Evolutionary conservation across 2,888 invertebrate genomes (phyloP).

Genomic region (Eretmocerus hayati): DNA sequence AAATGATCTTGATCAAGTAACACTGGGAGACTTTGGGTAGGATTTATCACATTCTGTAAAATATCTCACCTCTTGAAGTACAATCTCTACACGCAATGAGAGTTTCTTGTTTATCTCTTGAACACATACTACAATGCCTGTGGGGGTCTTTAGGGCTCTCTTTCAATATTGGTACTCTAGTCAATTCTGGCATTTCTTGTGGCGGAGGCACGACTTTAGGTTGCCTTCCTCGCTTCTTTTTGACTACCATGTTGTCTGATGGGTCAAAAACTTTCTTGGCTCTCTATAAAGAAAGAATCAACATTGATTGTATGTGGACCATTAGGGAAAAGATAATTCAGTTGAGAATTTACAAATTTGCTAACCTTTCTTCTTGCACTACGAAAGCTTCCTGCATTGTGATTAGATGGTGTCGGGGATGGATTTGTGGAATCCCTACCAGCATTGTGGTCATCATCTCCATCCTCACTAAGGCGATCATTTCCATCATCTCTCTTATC

Average conservation of each 20-base stretch:
- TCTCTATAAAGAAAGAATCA: constrained; percentile 48
- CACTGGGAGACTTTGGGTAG: constrained; percentile 7
- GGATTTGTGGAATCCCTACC: constrained; percentile 49
- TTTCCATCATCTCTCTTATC: constrained; percentile 31
- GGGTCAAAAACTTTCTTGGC: constrained; percentile 83
- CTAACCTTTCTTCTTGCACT: constrained; percentile 43
- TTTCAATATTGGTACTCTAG: constrained; percentile 29
- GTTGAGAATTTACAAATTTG: no score
- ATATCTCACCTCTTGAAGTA: constrained; percentile 58
- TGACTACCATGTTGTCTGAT: constrained; percentile 72
- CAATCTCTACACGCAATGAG: constrained; percentile 66
- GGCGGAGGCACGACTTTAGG: constrained; percentile 48
- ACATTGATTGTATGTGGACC: no score
- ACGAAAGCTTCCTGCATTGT: constrained; percentile 38
- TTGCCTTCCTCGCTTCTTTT: constrained; percentile 63
- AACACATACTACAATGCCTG: constrained; percentile 41
- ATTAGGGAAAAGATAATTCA: no score
- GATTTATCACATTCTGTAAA: constrained; percentile 12
- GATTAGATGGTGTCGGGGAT: constrained; percentile 41
- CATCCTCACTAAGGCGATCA: constrained; percentile 36
- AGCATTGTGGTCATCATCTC: constrained; percentile 48
- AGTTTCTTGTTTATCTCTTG: constrained; percentile 49
- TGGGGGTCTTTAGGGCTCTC: constrained; percentile 37
- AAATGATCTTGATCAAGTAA: constrained; percentile 32
- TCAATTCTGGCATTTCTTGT: constrained; percentile 36